Evolutionary conservation across 2,888 invertebrate genomes (phyloP).

Genomic region (Mimumesa dahlbomi): DNA sequence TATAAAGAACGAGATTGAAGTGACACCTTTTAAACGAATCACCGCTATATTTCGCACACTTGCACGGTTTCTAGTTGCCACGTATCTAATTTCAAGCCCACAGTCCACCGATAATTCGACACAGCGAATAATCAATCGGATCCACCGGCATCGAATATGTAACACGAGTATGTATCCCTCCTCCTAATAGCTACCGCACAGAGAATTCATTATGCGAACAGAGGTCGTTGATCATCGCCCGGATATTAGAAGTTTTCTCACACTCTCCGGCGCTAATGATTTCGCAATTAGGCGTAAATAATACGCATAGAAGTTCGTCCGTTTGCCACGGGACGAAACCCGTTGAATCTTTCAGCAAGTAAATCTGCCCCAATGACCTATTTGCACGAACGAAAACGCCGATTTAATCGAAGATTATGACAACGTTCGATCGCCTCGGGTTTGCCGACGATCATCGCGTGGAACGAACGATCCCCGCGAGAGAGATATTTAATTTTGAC

Average conservation of each 20-base stretch:
- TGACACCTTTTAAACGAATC: neutral
- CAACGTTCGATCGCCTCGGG: neutral
- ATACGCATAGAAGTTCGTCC: constrained; percentile 8
- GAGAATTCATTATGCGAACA: constrained; percentile 40
- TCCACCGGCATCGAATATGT: constrained; percentile 17
- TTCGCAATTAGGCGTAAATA: constrained; percentile 55
- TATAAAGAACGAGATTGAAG: too few relatives aligned
- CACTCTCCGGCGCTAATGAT: constrained; percentile 13
- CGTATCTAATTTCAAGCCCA: too few relatives aligned
- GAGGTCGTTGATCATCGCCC: constrained; percentile 34
- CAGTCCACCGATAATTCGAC: too few relatives aligned
- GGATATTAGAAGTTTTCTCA: constrained; percentile 33
- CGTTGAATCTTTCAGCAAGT: constrained; percentile 41
- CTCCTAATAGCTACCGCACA: constrained; percentile 27
- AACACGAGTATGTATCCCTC: constrained; percentile 10
- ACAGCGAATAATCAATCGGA: neutral
- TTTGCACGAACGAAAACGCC: constrained; percentile 12
- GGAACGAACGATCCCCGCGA: too few relatives aligned
- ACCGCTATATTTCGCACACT: neutral
- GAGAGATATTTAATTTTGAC: neutral
- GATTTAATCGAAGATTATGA: constrained; percentile 34
- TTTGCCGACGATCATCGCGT: too few relatives aligned
- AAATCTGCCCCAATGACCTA: constrained; percentile 22
- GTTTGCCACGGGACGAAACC: constrained; percentile 29
- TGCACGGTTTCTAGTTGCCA: too few relatives aligned